Conservation (phyloP, 2,888 invertebrate genomes). For the Diabrotica balteata region DNA sequence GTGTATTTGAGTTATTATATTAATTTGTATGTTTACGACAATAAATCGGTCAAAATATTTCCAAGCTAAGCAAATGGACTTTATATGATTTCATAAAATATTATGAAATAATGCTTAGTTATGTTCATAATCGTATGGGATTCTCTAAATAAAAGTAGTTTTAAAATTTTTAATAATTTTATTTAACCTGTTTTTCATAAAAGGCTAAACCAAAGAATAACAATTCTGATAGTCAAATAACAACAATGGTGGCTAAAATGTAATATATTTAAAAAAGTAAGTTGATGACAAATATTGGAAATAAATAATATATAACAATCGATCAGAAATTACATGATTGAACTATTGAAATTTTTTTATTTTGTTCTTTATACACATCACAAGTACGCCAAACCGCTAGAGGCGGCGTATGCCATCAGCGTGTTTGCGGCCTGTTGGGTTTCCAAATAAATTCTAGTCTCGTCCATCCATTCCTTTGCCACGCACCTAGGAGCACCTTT, state of each 20-base stretch:
- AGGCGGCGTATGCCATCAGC: conserved; percentile 87
- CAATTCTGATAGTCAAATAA: neutral
- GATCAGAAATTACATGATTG: neutral
- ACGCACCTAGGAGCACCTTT: conserved; percentile 87
- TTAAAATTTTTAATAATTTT: too few relatives aligned
- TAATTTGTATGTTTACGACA: too few relatives aligned
- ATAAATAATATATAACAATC: neutral
- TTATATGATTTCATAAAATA: too few relatives aligned
- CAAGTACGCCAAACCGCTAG: conserved; percentile 69
- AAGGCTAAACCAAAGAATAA: too few relatives aligned
- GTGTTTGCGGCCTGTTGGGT: conserved; percentile 90
- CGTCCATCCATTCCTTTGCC: conserved; percentile 86
- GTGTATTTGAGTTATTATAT: too few relatives aligned
- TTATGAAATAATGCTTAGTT: too few relatives aligned
- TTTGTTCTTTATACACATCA: conserved; percentile 25
- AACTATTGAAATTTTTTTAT: too few relatives aligned
- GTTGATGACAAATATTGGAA: neutral
- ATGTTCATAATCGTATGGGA: too few relatives aligned
- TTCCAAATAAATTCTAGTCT: conserved; percentile 83
- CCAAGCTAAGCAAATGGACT: too few relatives aligned
- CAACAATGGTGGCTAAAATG: conserved; percentile 2
- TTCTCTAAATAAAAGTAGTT: too few relatives aligned
- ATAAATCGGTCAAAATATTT: too few relatives aligned
- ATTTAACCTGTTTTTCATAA: too few relatives aligned
- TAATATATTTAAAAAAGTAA: conserved; percentile 2